Conservation (phyloP, 2,888 invertebrate species). For the Patella caerulea region DNA sequence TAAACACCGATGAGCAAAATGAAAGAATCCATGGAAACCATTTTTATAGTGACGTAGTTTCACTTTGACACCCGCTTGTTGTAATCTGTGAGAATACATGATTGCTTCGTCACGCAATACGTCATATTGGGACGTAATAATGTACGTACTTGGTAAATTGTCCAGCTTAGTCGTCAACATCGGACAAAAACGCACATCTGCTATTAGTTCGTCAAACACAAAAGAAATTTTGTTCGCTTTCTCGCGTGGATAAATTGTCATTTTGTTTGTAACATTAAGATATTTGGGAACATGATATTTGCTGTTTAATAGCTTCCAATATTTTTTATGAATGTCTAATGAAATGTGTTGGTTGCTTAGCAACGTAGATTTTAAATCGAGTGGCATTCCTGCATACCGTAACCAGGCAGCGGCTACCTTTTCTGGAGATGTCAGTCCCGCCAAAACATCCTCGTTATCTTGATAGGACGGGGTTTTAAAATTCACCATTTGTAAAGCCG, state of each 20-base stretch:
- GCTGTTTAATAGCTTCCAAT: conserved; percentile 41
- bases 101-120: conserved; percentile 71
- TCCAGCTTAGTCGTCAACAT: conserved; percentile 62
- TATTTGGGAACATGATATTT: conserved; percentile 42
- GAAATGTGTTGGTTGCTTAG: conserved; percentile 50
- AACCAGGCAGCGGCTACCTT: conserved; percentile 53
- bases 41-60: conserved; percentile 56
- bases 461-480: conserved; percentile 66
- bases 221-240: conserved; percentile 40
- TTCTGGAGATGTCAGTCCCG: conserved; percentile 54
- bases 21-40: conserved; percentile 63
- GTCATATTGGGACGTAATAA: conserved; percentile 71
- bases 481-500: conserved; percentile 69
- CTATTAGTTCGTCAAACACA: conserved; percentile 39
- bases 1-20: conserved; percentile 53
- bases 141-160: conserved; percentile 64
- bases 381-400: conserved; percentile 45
- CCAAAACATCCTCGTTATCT: conserved; percentile 46
- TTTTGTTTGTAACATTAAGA: conserved; percentile 43
- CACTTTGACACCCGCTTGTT: conserved; percentile 57
- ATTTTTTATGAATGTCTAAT: conserved; percentile 30
- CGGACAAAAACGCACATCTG: conserved; percentile 63
- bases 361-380: conserved; percentile 37
- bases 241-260: conserved; percentile 32
- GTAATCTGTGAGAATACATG: conserved; percentile 67